Conservation (phyloP, 2,888 invertebrate species). For the Choreutis nemorana region DNA sequence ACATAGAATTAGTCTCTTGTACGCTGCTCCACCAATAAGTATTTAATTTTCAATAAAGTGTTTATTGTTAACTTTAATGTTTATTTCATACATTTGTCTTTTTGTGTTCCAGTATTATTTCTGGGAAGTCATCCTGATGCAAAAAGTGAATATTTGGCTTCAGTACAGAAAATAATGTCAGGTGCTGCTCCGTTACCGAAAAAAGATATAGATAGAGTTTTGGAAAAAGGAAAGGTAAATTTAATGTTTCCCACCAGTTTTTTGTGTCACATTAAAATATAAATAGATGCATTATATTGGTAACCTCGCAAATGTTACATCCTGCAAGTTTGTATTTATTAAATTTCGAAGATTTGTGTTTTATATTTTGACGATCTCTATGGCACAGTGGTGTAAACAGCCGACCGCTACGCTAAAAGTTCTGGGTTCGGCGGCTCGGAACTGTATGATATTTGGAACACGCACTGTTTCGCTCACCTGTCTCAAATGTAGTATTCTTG, state of each 20-base stretch:
- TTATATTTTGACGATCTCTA: no score
- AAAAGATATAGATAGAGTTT: slow-evolving; percentile 57
- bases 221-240: slow-evolving; percentile 41
- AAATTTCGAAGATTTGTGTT: no score
- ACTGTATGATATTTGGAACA: no score
- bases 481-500: no score
- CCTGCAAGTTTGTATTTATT: no score
- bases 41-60: slow-evolving; percentile 18
- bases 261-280: no score
- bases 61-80: not conserved
- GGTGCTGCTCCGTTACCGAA: slow-evolving; percentile 75
- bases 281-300: no score
- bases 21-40: slow-evolving; percentile 80
- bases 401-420: no score
- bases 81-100: not conserved
- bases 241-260: slow-evolving; percentile 2
- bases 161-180: slow-evolving; percentile 54
- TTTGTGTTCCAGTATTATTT: slow-evolving; percentile 71
- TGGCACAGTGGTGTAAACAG: no score
- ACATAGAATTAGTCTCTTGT: slow-evolving; percentile 66
- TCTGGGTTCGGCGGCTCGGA: no score
- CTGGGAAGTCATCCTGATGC: slow-evolving; percentile 70
- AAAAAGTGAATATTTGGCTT: slow-evolving; percentile 61
- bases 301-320: no score
- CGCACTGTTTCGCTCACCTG: no score